Base-by-base conservation (phyloP, 2,888 invertebrate species). In the Torymus texanus region DNA sequence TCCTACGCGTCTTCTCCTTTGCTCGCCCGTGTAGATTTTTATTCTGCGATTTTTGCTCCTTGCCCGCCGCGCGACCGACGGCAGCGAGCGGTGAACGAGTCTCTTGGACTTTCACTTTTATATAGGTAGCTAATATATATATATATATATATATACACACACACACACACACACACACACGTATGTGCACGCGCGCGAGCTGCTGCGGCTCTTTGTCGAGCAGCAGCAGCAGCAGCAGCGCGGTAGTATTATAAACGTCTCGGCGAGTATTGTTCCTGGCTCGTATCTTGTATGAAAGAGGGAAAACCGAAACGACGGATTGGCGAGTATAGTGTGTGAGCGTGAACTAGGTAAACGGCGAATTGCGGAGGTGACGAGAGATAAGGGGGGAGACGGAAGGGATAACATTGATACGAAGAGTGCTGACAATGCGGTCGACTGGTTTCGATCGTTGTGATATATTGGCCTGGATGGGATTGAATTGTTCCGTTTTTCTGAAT, bases 81-180 rank as follows among this genome's bases (percentile, higher is more conserved):
- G 71, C 50, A 16, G 10, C 66, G 24, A 12, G 53, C 12, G 51
- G 53, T 53, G 71, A 70, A 53, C 68, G 76, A 76, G 68, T 24
- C 41, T 41, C 41, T 41, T 63, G 63, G 65, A 80, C 80, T 80
- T 80, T 80, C 80, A 80, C 80, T 80, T 80, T 77, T 80, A 70
- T 74, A 80, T 24, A 41, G 63, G 50, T 50, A 72, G 41, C 41
- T 1, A 0, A 41, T 8, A 41, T 41, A 41, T 41, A 59, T 59
- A 65, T 58, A 63, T 70, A 55, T 74, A 63, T 21, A 21, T 21
- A 21, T n/a, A n/a, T n/a, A n/a, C n/a, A n/a, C n/a, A n/a, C n/a
- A n/a, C n/a, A n/a, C n/a, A n/a, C n/a, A n/a, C n/a, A n/a, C n/a
- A n/a, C n/a, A n/a, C n/a, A n/a, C n/a, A n/a, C 56, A 41, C 59